Evolutionary conservation across 2,113 vertebrate genomes (phyloP).

Genomic region (Bujurquina vittata): DNA sequence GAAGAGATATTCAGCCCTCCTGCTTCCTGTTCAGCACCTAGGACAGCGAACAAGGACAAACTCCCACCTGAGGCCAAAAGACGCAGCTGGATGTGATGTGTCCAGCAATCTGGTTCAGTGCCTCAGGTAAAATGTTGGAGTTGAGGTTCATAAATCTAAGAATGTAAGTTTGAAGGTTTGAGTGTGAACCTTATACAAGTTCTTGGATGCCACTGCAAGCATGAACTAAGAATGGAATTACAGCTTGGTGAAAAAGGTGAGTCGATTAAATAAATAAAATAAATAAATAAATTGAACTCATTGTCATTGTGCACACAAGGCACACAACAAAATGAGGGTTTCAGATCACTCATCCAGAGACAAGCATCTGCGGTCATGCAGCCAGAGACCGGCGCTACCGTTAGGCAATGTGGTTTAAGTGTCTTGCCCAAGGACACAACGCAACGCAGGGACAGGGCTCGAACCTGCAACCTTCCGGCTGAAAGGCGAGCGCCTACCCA

Average conservation of each 20-base stretch:
- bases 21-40: constrained; percentile 16
- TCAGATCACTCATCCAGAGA: too few species aligned
- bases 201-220: background rate
- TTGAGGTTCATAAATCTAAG: background rate
- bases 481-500: too few species aligned
- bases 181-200: background rate
- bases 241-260: background rate
- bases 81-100: constrained; percentile 4
- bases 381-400: too few species aligned
- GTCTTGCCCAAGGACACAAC: too few species aligned
- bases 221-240: background rate
- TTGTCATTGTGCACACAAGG: too few species aligned
- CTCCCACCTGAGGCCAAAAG: constrained; percentile 28
- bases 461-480: too few species aligned
- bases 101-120: constrained; percentile 1
- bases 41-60: background rate
- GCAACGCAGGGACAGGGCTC: too few species aligned
- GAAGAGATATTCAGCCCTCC: background rate
- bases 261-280: rapidly evolving
- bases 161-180: background rate
- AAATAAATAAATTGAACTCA: too few species aligned
- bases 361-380: too few species aligned
- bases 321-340: too few species aligned
- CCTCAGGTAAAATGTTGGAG: background rate
- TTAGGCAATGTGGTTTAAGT: too few species aligned